Evolutionary conservation across 2,888 invertebrate species (phyloP).

Genomic region (Dorcus hopei): DNA sequence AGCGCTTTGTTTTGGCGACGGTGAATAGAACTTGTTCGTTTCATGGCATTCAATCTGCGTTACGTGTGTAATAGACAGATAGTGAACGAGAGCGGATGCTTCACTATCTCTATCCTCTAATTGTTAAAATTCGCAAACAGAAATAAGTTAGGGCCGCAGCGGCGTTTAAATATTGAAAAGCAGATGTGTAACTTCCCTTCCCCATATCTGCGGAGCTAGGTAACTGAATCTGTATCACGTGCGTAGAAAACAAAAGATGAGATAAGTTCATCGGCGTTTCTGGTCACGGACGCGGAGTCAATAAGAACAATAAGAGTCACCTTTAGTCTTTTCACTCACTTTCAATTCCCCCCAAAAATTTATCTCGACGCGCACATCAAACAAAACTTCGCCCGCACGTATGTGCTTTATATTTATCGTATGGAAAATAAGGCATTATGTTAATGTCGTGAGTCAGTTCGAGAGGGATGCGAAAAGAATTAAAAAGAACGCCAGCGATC

Average conservation of each 20-base stretch:
- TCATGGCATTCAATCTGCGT: no score
- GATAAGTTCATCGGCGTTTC: constrained; percentile 7
- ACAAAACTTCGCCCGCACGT: not conserved
- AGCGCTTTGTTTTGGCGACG: no score
- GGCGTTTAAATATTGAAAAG: constrained; percentile 8
- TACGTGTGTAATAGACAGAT: no score
- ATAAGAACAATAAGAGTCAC: constrained; percentile 34
- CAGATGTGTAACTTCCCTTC: constrained; percentile 15
- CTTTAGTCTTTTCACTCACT: constrained; percentile 35
- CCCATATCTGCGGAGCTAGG: constrained; percentile 9
- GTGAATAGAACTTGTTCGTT: no score
- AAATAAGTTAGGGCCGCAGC: no score
- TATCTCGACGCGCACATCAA: constrained; percentile 11
- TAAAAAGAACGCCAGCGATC: not conserved
- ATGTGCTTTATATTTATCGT: no score
- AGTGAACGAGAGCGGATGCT: no score
- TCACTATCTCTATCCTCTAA: no score
- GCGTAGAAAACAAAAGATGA: constrained; percentile 24
- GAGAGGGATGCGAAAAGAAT: no score
- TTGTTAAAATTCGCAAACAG: no score
- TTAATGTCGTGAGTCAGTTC: no score
- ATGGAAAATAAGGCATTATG: no score
- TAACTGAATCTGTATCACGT: constrained; percentile 30
- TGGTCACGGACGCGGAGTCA: constrained; percentile 24
- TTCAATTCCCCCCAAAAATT: constrained; percentile 31